Evolutionary conservation across 2,888 invertebrate species (phyloP).

Genomic region (Sacculina carcini): DNA sequence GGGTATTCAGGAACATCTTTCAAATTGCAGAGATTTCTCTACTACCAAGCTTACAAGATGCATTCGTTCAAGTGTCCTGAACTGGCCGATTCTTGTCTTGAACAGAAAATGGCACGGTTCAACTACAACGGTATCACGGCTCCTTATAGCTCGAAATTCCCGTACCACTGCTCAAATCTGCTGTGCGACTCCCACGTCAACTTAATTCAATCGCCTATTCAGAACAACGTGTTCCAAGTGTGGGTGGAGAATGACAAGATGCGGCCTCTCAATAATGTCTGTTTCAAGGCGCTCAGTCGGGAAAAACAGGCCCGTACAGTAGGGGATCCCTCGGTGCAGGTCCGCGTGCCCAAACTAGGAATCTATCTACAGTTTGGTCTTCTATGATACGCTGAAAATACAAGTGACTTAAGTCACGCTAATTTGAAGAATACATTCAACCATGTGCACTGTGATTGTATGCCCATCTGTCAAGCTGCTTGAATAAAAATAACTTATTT

Average conservation of each 20-base stretch:
- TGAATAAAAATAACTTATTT: too few species aligned
- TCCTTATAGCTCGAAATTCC: neutral
- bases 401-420: too few species aligned
- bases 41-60: conserved; percentile 2
- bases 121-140: neutral
- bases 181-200: neutral
- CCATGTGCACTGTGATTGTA: too few species aligned
- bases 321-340: neutral
- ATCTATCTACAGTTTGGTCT: too few species aligned
- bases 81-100: neutral
- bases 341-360: neutral
- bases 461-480: too few species aligned
- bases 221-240: neutral
- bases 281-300: neutral
- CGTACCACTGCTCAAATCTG: conserved; percentile 1
- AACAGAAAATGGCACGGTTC: neutral
- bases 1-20: neutral
- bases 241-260: neutral
- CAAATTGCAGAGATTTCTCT: conserved; percentile 1
- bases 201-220: neutral
- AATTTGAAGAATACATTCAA: too few species aligned
- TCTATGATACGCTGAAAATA: too few species aligned
- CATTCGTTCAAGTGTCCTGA: conserved; percentile 1
- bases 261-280: neutral
- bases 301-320: neutral